These are phyloP conservation scores for Cyclophora punctaria DNA, from an alignment of 2,888 invertebrate species.

Conservation along the genomic window DNA sequence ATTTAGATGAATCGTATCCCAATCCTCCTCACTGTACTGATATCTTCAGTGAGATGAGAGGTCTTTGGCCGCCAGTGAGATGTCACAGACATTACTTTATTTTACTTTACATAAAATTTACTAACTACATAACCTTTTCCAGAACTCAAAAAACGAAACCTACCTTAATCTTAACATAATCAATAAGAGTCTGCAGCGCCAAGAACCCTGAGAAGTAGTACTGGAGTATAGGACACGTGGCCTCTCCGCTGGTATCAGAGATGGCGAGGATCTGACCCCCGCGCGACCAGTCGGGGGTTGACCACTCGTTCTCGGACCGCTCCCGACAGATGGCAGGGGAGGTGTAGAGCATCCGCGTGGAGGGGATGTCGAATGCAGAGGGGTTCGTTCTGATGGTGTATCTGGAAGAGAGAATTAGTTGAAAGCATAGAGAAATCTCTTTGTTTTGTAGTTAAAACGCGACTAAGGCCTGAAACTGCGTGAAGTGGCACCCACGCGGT, in stretches of 20 bases:
- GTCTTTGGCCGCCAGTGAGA: too few relatives aligned
- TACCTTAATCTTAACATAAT: constrained; percentile 83
- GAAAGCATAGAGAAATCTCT: too few relatives aligned
- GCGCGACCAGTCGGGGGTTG: constrained; percentile 77
- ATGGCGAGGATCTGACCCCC: constrained; percentile 60
- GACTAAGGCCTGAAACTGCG: too few relatives aligned
- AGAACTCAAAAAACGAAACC: constrained; percentile 8
- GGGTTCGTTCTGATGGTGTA: constrained; percentile 85
- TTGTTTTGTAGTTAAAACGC: too few relatives aligned
- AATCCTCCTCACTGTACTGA: too few relatives aligned
- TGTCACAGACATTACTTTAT: too few relatives aligned
- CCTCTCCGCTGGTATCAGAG: constrained; percentile 79
- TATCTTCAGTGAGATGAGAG: too few relatives aligned
- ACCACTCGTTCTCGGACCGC: constrained; percentile 66
- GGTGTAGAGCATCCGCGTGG: constrained; percentile 78
- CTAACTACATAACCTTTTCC: not conserved
- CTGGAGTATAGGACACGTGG: constrained; percentile 83
- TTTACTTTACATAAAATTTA: too few relatives aligned
- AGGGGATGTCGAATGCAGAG: constrained; percentile 77
- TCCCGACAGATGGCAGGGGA: constrained; percentile 82
- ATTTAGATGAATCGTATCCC: too few relatives aligned
- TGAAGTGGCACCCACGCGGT: too few relatives aligned
- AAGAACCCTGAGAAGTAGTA: constrained; percentile 86
- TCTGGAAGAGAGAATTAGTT: constrained; percentile 44
- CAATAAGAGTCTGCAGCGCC: constrained; percentile 81